Conservation (phyloP, 2,797 vertebrate species). For the Scyliorhinus canicula region DNA sequence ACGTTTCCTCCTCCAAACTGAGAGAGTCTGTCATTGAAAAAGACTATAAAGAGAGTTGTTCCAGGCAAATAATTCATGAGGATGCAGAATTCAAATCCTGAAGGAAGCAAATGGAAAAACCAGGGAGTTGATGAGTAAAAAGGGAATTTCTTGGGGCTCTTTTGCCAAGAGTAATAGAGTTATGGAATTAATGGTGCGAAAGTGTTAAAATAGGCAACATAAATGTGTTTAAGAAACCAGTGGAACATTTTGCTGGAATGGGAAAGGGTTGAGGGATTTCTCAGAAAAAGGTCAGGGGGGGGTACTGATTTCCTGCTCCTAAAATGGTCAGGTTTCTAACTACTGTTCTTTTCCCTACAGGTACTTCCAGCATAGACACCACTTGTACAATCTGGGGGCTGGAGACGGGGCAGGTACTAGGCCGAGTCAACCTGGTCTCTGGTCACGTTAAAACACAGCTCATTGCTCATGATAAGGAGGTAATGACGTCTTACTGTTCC, state of each 20-base stretch:
- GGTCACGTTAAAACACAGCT: slow-evolving; percentile 97
- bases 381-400: slow-evolving; percentile 98
- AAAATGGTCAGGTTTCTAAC: slow-evolving; percentile 12
- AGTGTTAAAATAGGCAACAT: background rate
- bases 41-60: background rate
- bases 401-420: slow-evolving; percentile 92
- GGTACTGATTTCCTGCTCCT: background rate
- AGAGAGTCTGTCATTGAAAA: background rate
- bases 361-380: slow-evolving; percentile 95
- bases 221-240: background rate
- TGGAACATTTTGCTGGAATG: background rate
- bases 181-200: background rate
- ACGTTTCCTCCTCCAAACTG: background rate
- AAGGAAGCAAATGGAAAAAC: background rate
- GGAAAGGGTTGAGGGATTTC: background rate
- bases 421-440: slow-evolving; percentile 91
- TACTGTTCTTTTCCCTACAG: slow-evolving; percentile 53
- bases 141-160: background rate
- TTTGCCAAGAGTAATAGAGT: background rate
- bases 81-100: background rate
- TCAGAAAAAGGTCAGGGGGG: background rate
- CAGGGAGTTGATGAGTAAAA: background rate
- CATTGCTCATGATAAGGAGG: slow-evolving; percentile 98
- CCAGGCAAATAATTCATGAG: background rate
- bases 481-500: slow-evolving; percentile 45